Conservation (phyloP, 2,888 invertebrate species). For the Apamea sordens region DNA sequence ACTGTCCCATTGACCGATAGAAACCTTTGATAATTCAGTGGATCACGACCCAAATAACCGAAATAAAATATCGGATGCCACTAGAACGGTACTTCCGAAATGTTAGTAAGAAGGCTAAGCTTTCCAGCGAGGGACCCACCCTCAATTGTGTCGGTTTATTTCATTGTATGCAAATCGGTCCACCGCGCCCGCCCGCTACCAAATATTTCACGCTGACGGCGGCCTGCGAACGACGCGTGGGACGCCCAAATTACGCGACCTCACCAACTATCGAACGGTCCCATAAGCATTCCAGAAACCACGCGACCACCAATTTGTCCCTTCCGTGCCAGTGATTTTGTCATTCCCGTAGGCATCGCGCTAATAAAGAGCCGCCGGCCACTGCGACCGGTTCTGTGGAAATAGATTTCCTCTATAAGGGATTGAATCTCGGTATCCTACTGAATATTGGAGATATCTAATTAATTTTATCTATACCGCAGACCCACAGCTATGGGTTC, state of each 20-base stretch:
- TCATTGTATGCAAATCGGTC: slow-evolving; percentile 87
- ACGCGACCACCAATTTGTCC: slow-evolving; percentile 84
- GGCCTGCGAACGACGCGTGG: slow-evolving; percentile 76
- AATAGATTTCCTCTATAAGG: slow-evolving; percentile 75
- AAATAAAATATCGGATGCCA: slow-evolving; percentile 77
- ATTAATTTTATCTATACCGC: slow-evolving; percentile 69
- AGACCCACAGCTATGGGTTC: slow-evolving; percentile 60
- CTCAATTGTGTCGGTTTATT: slow-evolving; percentile 79
- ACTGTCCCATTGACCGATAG: slow-evolving; percentile 63
- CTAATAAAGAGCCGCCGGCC: slow-evolving; percentile 74
- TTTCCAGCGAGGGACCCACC: slow-evolving; percentile 80
- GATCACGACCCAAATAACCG: slow-evolving; percentile 72
- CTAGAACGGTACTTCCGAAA: slow-evolving; percentile 86
- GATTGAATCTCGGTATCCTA: slow-evolving; percentile 65
- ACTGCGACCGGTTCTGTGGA: slow-evolving; percentile 69
- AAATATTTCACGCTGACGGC: slow-evolving; percentile 82
- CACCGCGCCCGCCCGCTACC: slow-evolving; percentile 82
- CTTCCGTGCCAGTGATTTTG: slow-evolving; percentile 83
- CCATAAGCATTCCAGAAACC: slow-evolving; percentile 80
- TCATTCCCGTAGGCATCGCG: slow-evolving; percentile 76
- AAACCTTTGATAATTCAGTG: slow-evolving; percentile 62
- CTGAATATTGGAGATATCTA: slow-evolving; percentile 72
- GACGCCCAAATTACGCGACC: slow-evolving; percentile 80
- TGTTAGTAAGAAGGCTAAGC: slow-evolving; percentile 80
- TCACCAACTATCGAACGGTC: slow-evolving; percentile 76